phyloP scores from a whole-genome alignment of 2,888 invertebrate genomes.

The Bombylius major region DNA sequence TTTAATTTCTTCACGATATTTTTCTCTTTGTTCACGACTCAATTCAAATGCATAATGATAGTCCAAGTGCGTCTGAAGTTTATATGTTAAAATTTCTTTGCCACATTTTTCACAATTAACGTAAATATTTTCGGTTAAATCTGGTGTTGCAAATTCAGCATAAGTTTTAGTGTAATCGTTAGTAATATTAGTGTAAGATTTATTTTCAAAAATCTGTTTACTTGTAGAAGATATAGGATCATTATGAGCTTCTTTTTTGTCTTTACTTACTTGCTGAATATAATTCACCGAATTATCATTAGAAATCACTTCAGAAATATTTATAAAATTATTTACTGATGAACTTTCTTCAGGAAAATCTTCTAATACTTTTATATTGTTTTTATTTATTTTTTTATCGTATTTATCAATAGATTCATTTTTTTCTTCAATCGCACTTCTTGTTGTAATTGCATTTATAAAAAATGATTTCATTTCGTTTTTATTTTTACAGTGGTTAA shows the following conservation, averaged over 20 bases:
- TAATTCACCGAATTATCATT: no score
- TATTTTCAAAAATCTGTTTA: background rate
- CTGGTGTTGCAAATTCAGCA: constrained; percentile 26
- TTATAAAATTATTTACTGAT: background rate
- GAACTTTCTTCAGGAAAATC: background rate
- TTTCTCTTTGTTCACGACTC: constrained; percentile 42
- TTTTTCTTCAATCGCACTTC: background rate
- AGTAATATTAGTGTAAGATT: background rate
- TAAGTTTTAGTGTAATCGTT: constrained; percentile 17
- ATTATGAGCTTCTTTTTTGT: background rate
- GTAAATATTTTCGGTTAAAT: constrained; percentile 19
- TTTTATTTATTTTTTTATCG: no score
- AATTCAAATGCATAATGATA: constrained; percentile 58
- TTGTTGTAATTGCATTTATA: background rate
- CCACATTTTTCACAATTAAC: constrained; percentile 52
- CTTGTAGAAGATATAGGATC: background rate
- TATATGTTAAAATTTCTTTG: constrained; percentile 40
- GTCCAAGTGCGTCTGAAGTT: constrained; percentile 55
- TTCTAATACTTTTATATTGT: no score
- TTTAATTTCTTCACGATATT: constrained; percentile 25
- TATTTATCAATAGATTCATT: no score
- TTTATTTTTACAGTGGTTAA: background rate
- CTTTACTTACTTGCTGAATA: no score
- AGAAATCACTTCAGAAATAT: no score
- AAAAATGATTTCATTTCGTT: constrained; percentile 3